phyloP scores from a whole-genome alignment of 2,797 vertebrate species.

The Otolemur crassicaudatus region DNA sequence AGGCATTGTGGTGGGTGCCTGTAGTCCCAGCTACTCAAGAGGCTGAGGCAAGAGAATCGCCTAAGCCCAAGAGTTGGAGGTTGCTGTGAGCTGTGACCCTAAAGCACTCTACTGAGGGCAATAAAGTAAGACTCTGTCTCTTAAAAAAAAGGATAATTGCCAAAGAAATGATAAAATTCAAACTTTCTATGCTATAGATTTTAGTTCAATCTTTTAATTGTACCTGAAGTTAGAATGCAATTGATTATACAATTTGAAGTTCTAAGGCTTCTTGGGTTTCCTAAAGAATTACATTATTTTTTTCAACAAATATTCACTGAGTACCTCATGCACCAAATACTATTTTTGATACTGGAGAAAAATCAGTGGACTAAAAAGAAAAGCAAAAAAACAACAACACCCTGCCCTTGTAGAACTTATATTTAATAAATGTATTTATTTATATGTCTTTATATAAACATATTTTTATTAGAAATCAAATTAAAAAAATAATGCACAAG shows the following conservation, averaged over 20 bases:
- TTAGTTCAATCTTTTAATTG: neutral
- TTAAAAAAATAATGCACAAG: neutral
- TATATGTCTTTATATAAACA: neutral
- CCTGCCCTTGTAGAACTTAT: neutral
- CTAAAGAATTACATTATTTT: neutral
- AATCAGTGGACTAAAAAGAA: neutral
- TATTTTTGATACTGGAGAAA: neutral
- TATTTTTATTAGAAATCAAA: neutral
- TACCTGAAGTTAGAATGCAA: neutral
- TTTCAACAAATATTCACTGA: neutral
- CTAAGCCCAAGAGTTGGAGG: too few relatives aligned
- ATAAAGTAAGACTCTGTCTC: too few relatives aligned
- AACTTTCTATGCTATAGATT: neutral
- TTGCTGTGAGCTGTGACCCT: too few relatives aligned
- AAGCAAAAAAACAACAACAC: neutral
- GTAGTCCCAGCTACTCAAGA: too few relatives aligned
- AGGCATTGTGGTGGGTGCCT: too few relatives aligned
- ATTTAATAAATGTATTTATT: neutral
- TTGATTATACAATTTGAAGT: neutral
- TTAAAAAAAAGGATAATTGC: neutral
- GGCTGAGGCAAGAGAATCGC: too few relatives aligned
- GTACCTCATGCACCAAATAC: neutral
- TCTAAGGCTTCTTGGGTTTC: neutral
- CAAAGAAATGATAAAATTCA: conserved; percentile 4
- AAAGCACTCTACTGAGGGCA: too few relatives aligned